Conservation (phyloP, 2,888 invertebrate genomes). For the Leucophenga montana region DNA sequence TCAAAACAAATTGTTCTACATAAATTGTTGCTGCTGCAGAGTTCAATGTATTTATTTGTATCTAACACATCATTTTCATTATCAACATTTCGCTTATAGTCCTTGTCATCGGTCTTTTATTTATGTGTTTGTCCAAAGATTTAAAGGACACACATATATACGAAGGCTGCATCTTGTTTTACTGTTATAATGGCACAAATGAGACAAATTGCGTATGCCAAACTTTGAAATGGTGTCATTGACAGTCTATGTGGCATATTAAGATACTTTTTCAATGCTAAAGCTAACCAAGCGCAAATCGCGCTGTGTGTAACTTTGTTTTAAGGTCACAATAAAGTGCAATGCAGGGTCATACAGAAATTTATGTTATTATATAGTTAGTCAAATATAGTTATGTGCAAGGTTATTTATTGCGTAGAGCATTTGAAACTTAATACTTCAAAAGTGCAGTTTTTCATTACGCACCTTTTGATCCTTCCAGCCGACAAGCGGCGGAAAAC, state of each 20-base stretch:
- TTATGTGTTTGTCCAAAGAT: constrained; percentile 35
- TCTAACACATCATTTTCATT: background rate
- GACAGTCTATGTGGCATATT: constrained; percentile 41
- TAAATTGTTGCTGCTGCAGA: constrained; percentile 11
- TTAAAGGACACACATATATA: constrained; percentile 6
- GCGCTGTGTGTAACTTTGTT: background rate
- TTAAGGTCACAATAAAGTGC: background rate
- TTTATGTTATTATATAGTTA: background rate
- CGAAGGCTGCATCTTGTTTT: constrained; percentile 36
- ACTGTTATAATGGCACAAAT: constrained; percentile 52
- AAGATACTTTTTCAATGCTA: background rate
- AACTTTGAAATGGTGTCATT: constrained; percentile 55
- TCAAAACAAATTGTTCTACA: background rate
- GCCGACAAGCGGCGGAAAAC: constrained; percentile 95
- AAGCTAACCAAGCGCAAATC: too few relatives aligned
- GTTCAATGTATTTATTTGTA: too few relatives aligned
- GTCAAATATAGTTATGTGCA: too few relatives aligned
- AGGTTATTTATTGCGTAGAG: too few relatives aligned
- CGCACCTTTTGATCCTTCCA: constrained; percentile 87
- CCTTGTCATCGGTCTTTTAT: constrained; percentile 52
- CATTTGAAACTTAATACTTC: background rate
- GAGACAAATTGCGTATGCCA: constrained; percentile 41
- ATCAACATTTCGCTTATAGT: constrained; percentile 19
- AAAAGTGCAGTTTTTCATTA: background rate
- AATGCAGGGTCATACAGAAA: background rate